phyloP scores from a whole-genome alignment of 2,113 vertebrate species.

The Asarcornis scutulata region DNA sequence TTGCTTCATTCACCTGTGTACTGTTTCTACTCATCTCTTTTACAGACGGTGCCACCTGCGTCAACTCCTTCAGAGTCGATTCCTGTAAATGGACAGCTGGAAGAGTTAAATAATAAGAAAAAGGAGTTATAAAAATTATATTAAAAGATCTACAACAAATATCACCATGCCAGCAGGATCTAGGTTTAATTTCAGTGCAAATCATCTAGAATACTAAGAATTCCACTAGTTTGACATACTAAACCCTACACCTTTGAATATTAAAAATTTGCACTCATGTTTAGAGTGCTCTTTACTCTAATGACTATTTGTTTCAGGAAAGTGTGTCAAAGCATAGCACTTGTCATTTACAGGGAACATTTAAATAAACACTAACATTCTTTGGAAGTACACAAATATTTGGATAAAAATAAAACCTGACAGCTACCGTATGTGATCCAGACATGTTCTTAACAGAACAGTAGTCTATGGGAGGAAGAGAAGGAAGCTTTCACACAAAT shows the following conservation, averaged over 20 bases:
- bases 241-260: neutral
- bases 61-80: conserved; percentile 72
- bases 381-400: neutral
- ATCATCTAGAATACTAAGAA: neutral
- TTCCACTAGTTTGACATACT: neutral
- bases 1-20: neutral
- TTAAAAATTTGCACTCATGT: neutral
- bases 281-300: neutral
- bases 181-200: neutral
- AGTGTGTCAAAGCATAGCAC: neutral
- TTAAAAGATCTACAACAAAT: neutral
- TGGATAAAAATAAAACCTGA: neutral
- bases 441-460: neutral
- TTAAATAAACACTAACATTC: neutral
- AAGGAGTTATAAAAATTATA: neutral
- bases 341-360: neutral
- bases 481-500: neutral
- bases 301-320: neutral
- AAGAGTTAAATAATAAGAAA: neutral
- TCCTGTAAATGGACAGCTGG: conserved; percentile 86
- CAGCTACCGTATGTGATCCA: neutral
- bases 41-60: neutral
- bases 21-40: neutral
- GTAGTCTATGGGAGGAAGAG: neutral
- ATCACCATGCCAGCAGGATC: neutral